Percentiles rank a stretch among this genome's conserved stretches.
These are phyloP conservation scores for Pristis pectinata DNA, from an alignment of 2,797 vertebrate species.

Conservation along the genomic window DNA sequence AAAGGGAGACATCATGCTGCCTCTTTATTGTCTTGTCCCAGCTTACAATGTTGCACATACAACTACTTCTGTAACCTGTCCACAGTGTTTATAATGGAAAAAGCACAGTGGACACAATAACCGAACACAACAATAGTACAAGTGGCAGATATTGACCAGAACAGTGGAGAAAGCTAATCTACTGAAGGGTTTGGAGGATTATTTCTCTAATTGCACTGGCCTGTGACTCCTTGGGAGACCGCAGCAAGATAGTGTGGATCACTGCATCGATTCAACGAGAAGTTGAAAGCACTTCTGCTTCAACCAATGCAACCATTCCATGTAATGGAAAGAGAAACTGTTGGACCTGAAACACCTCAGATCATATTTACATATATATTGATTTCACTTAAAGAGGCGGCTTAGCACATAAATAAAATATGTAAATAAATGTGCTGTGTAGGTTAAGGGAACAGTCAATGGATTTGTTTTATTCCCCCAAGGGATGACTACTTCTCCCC, in stretches of 20 bases:
- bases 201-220: neutral
- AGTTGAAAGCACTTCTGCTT: neutral
- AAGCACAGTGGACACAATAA: too few species aligned
- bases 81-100: too few species aligned
- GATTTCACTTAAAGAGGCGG: neutral
- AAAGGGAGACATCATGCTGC: too few species aligned
- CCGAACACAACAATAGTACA: too few species aligned
- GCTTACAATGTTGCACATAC: too few species aligned
- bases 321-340: neutral
- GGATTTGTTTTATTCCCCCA: neutral
- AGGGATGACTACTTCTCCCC: neutral
- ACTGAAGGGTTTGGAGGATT: neutral
- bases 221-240: neutral
- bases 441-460: neutral
- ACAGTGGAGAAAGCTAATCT: too few species aligned
- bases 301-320: neutral
- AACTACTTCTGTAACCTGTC: too few species aligned
- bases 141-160: too few species aligned
- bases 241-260: neutral
- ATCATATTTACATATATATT: conserved; percentile 21
- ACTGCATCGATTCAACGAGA: neutral
- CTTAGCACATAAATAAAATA: neutral
- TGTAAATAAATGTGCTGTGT: neutral
- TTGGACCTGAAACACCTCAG: neutral
- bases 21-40: too few species aligned